Evolutionary conservation across 2,888 invertebrate genomes (phyloP).

Genomic region (Scaptodrosophila latifasciaeformis): DNA sequence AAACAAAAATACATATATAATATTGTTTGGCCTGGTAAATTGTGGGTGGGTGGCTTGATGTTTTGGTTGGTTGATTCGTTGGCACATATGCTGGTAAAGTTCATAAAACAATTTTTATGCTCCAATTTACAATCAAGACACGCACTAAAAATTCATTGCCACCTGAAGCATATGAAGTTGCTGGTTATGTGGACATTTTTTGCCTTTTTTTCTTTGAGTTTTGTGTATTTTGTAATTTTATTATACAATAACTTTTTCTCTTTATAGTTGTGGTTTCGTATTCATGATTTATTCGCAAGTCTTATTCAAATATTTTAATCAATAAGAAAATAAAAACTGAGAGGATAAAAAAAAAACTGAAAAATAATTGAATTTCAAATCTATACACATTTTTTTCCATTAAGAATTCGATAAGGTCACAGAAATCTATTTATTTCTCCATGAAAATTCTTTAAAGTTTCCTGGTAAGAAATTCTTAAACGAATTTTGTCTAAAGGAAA

Average conservation of each 20-base stretch:
- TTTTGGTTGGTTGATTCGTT: constrained; percentile 4
- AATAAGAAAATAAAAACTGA: too few species aligned
- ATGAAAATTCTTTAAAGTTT: not conserved
- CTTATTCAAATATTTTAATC: too few species aligned
- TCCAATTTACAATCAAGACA: constrained; percentile 65
- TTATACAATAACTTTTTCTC: too few species aligned
- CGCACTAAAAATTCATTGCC: constrained; percentile 68
- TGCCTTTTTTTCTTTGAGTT: not conserved
- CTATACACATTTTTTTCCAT: too few species aligned
- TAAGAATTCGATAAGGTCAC: too few species aligned
- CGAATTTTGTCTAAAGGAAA: constrained; percentile 28
- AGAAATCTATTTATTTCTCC: not conserved
- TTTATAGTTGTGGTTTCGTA: too few species aligned
- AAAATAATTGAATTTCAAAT: too few species aligned
- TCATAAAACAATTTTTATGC: constrained; percentile 58
- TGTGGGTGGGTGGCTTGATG: constrained; percentile 20
- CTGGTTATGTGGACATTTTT: not conserved
- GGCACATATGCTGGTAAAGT: too few species aligned
- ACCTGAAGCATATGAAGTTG: constrained; percentile 55
- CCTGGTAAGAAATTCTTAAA: constrained; percentile 14
- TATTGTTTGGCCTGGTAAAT: too few species aligned
- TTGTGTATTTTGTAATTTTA: not conserved
- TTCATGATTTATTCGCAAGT: too few species aligned
- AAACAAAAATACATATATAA: too few species aligned
- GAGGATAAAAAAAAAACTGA: too few species aligned